Evolutionary conservation across 2,888 invertebrate genomes (phyloP).

Genomic region (Imbricaverruca yamaguchii): DNA sequence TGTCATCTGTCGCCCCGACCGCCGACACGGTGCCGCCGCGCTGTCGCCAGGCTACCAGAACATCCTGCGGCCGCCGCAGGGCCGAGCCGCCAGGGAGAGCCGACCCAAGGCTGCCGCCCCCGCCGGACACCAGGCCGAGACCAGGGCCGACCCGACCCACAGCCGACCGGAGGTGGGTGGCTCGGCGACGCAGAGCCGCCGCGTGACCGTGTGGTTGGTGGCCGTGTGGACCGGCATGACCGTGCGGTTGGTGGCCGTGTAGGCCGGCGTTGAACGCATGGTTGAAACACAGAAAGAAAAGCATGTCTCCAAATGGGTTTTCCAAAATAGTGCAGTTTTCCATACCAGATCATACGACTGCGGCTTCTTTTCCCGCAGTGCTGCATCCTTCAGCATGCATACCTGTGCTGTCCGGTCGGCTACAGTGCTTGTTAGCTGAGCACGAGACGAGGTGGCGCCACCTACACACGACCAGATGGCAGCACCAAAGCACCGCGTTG

Average conservation of each 20-base stretch:
- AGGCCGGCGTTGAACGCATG: too few species aligned
- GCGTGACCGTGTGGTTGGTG: too few species aligned
- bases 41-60: conserved; percentile 3
- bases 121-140: background rate
- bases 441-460: background rate
- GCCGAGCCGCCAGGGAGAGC: background rate
- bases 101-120: background rate
- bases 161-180: background rate
- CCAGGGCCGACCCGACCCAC: background rate
- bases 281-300: too few species aligned
- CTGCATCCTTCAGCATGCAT: conserved; percentile 2
- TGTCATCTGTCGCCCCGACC: too few species aligned
- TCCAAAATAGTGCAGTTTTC: too few species aligned
- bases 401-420: background rate
- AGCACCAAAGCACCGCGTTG: background rate
- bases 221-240: too few species aligned
- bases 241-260: too few species aligned
- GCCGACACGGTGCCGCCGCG: too few species aligned
- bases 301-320: too few species aligned
- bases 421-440: background rate
- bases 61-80: background rate
- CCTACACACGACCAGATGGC: background rate
- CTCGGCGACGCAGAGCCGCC: too few species aligned
- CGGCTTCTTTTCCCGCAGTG: background rate
- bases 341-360: too few species aligned